A percentile compares a stretch with the other conserved stretches of the same genome.
phyloP scores from a whole-genome alignment of 2,888 invertebrate species.

The Stenodera caucasica region DNA sequence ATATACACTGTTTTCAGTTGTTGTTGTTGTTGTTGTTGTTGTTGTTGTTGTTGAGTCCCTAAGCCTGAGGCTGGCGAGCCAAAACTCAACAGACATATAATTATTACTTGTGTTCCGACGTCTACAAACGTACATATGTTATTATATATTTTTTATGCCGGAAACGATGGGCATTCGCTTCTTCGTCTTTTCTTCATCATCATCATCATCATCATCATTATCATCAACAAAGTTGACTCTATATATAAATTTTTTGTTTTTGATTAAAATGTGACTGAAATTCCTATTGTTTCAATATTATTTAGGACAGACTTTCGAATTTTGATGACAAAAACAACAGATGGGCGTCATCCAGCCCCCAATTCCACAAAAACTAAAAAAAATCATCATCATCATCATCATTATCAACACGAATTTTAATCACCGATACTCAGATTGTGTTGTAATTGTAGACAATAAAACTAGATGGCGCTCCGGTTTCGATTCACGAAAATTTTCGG shows the following conservation, averaged over 20 bases:
- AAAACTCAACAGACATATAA: constrained; percentile 49
- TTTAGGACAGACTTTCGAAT: constrained; percentile 11
- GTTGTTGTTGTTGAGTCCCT: constrained; percentile 24
- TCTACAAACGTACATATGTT: constrained; percentile 50
- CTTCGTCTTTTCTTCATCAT: constrained; percentile 25
- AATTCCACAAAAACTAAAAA: not conserved
- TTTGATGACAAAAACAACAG: not conserved
- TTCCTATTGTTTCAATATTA: constrained; percentile 24
- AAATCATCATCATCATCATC: no score
- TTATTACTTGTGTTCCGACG: constrained; percentile 50
- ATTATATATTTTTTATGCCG: constrained; percentile 57
- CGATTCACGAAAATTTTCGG: no score
- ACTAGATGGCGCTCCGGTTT: no score
- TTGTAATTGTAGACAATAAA: no score
- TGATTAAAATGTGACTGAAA: constrained; percentile 28
- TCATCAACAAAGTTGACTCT: not conserved
- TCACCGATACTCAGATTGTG: no score
- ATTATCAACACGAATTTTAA: no score
- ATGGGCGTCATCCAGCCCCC: not conserved
- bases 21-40: constrained; percentile 12
- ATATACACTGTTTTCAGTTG: not conserved
- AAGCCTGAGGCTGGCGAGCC: constrained; percentile 44
- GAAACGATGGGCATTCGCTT: constrained; percentile 49
- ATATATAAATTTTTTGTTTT: not conserved
- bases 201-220: constrained; percentile 7